Evolutionary conservation across 2,113 vertebrate genomes (phyloP).

Genomic region (Crotalus horridus): DNA sequence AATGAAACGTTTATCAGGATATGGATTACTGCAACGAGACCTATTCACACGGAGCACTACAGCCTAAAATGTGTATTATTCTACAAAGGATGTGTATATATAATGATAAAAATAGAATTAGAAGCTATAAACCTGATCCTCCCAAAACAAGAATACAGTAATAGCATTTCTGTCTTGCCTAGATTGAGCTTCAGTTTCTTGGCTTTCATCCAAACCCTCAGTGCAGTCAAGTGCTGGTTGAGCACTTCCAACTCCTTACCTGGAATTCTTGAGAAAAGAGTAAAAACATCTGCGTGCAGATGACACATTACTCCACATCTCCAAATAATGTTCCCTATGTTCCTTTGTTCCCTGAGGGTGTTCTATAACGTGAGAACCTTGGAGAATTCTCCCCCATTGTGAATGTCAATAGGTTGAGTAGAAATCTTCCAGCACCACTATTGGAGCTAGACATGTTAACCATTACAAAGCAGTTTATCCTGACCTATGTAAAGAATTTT

Average conservation of each 20-base stretch:
- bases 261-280: neutral
- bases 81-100: neutral
- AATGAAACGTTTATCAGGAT: neutral
- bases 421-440: neutral
- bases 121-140: neutral
- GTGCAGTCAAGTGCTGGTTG: neutral
- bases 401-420: neutral
- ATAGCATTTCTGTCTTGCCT: neutral
- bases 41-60: neutral
- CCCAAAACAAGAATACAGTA: neutral
- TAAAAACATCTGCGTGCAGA: neutral
- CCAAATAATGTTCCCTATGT: neutral
- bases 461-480: neutral
- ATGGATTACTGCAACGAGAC: neutral
- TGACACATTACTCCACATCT: neutral
- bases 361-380: neutral
- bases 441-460: neutral
- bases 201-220: neutral
- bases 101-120: neutral
- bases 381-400: neutral
- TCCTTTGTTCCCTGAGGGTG: neutral
- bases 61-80: neutral
- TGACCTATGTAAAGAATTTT: neutral
- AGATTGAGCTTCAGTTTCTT: neutral
- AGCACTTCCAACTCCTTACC: neutral